Conservation (phyloP, 2,888 invertebrate genomes). For the Glyphotaelius pellucidus region DNA sequence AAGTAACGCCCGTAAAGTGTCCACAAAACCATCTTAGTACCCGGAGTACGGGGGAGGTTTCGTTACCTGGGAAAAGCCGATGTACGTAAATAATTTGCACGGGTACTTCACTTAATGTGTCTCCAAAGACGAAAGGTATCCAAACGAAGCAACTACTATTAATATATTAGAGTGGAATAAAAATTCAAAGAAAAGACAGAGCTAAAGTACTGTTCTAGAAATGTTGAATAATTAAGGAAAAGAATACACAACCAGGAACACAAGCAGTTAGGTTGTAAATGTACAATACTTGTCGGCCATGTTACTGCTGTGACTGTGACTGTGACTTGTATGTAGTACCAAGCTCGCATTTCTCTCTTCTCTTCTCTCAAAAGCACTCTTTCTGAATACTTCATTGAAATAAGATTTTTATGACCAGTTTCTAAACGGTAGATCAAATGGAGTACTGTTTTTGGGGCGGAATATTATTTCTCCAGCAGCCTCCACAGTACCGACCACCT, state of each 20-base stretch:
- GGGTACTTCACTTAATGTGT: slow-evolving; percentile 6
- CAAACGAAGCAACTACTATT: neutral
- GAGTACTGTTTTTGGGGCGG: neutral
- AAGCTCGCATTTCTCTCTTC: neutral
- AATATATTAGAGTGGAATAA: slow-evolving; percentile 22
- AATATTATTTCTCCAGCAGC: neutral
- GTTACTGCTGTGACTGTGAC: neutral
- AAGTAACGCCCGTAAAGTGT: too few relatives aligned
- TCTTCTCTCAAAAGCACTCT: neutral
- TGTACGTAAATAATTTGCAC: neutral
- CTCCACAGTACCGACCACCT: neutral
- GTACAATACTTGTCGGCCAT: neutral
- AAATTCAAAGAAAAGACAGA: slow-evolving; percentile 34
- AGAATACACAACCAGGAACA: neutral
- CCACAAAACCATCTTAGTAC: neutral
- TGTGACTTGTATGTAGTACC: too few relatives aligned
- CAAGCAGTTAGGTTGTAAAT: neutral
- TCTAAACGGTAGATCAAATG: neutral
- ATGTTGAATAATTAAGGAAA: slow-evolving; percentile 26
- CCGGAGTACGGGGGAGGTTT: neutral
- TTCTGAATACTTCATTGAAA: neutral
- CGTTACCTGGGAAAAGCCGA: neutral
- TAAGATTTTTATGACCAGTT: neutral
- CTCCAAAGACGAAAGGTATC: neutral
- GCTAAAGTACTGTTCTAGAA: slow-evolving; percentile 30